Percentiles rank a stretch among this genome's conserved stretches.
phyloP scores from a whole-genome alignment of 2,797 vertebrate genomes.

The Nannoperca obscura region DNA sequence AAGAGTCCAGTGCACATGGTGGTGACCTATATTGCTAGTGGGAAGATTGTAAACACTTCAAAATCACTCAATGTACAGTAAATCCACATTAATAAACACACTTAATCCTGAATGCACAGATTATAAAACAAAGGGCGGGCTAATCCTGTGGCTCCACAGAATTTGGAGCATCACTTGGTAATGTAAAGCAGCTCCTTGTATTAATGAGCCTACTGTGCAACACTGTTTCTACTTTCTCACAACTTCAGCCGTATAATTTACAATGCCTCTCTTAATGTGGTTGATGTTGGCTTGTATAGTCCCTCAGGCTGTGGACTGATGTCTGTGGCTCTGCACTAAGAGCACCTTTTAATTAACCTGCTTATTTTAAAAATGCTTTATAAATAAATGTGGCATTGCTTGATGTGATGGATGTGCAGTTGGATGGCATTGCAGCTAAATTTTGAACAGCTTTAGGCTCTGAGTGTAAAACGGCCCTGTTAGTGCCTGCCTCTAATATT shows the following conservation, averaged over 20 bases:
- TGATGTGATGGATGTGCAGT: conserved; percentile 63
- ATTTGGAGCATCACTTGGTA: conserved; percentile 49
- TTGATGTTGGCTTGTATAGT: conserved; percentile 13
- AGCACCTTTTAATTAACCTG: conserved; percentile 64
- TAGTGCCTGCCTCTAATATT: conserved; percentile 29
- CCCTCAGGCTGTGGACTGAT: conserved; percentile 27
- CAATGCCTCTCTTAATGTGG: conserved; percentile 47
- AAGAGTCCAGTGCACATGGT: background rate
- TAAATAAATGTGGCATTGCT: conserved; percentile 45
- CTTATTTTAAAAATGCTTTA: conserved; percentile 53
- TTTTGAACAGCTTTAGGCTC: conserved; percentile 19
- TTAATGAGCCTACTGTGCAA: conserved; percentile 36
- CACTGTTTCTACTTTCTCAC: conserved; percentile 39
- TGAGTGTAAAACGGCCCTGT: conserved; percentile 24
- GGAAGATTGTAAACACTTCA: background rate
- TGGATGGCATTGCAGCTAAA: conserved; percentile 7
- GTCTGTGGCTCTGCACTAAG: conserved; percentile 17
- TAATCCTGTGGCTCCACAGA: conserved; percentile 52
- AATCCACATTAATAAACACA: conserved; percentile 42
- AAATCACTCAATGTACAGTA: conserved; percentile 31
- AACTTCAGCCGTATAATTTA: conserved; percentile 33
- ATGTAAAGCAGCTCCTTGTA: conserved; percentile 50
- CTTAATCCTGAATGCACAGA: conserved; percentile 56
- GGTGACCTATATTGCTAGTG: conserved; percentile 1
- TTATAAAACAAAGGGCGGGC: conserved; percentile 51